Percentiles rank a stretch among this genome's conserved stretches.
Evolutionary conservation across 1,140 invertebrate species (phyloP).

Genomic region (Araneus ventricosus): DNA sequence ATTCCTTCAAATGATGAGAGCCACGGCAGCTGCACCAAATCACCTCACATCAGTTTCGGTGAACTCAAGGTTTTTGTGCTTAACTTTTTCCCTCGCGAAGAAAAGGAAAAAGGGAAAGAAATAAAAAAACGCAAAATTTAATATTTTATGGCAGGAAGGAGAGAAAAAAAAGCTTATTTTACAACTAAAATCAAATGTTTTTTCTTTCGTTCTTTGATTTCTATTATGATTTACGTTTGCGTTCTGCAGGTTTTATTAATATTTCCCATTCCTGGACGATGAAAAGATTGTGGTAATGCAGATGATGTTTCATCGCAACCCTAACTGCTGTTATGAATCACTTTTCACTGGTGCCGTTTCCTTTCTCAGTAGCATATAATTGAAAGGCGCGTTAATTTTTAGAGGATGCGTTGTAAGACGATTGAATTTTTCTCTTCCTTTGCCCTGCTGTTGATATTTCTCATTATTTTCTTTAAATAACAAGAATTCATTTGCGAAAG

Average conservation of each 20-base stretch:
- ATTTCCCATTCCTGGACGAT: neutral
- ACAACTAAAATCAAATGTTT: constrained; percentile 64
- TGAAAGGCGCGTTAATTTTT: neutral
- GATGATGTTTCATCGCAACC: constrained; percentile 48
- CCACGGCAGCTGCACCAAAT: constrained; percentile 57
- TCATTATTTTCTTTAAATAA: neutral
- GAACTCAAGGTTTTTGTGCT: constrained; percentile 68
- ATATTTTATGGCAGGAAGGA: constrained; percentile 59
- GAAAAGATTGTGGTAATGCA: constrained; percentile 50
- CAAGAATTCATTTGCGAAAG: neutral
- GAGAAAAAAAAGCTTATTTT: constrained; percentile 49
- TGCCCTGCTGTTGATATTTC: neutral
- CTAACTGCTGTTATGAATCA: constrained; percentile 46
- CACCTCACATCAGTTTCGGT: constrained; percentile 66
- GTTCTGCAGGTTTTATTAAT: constrained; percentile 40
- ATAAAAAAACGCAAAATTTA: constrained; percentile 49
- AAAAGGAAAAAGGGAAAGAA: neutral
- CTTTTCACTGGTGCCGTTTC: neutral
- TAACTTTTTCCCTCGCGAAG: constrained; percentile 54
- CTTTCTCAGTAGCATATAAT: neutral
- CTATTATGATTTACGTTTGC: constrained; percentile 54
- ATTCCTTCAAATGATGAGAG: constrained; percentile 72
- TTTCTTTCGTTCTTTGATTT: constrained; percentile 49
- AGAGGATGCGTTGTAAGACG: neutral
- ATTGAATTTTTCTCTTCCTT: neutral